Conservation (phyloP, 2,888 invertebrate species). For the Sphaerophoria taeniata region DNA sequence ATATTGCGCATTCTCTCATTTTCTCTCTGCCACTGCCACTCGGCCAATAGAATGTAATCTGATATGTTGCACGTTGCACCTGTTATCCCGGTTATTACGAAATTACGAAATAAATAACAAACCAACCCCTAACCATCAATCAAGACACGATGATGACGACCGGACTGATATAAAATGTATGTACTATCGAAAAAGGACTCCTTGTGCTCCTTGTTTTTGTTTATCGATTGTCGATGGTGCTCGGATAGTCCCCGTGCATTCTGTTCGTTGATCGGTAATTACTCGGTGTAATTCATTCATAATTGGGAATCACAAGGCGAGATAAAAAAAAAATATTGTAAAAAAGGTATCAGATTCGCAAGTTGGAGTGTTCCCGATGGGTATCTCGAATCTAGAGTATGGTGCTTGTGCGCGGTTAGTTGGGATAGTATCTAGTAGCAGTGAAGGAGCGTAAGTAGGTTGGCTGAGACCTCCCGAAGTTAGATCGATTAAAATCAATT, state of each 20-base stretch:
- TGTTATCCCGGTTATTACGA: constrained; percentile 73
- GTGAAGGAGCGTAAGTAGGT: neutral
- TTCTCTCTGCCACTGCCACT: constrained; percentile 11
- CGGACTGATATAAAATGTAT: neutral
- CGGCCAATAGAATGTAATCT: constrained; percentile 40
- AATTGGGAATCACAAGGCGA: constrained; percentile 72
- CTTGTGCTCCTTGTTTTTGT: neutral
- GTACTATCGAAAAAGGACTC: neutral
- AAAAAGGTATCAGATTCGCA: constrained; percentile 57
- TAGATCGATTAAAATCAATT: constrained; percentile 72
- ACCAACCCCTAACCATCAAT: constrained; percentile 72
- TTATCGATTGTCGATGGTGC: neutral
- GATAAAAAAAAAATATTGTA: constrained; percentile 4
- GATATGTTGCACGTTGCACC: constrained; percentile 73
- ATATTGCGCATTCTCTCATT: constrained; percentile 58
- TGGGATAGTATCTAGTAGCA: constrained; percentile 5
- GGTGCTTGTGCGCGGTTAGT: constrained; percentile 15
- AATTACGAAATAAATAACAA: constrained; percentile 45
- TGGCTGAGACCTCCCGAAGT: constrained; percentile 62
- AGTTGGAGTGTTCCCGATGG: constrained; percentile 8
- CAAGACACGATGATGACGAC: constrained; percentile 45
- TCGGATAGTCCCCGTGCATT: neutral
- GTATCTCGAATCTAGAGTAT: constrained; percentile 1
- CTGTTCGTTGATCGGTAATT: constrained; percentile 63
- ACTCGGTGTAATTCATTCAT: constrained; percentile 73